phyloP scores from a whole-genome alignment of 53 echinoderm and acorn worm genomes.

The Zoroaster sp. region DNA sequence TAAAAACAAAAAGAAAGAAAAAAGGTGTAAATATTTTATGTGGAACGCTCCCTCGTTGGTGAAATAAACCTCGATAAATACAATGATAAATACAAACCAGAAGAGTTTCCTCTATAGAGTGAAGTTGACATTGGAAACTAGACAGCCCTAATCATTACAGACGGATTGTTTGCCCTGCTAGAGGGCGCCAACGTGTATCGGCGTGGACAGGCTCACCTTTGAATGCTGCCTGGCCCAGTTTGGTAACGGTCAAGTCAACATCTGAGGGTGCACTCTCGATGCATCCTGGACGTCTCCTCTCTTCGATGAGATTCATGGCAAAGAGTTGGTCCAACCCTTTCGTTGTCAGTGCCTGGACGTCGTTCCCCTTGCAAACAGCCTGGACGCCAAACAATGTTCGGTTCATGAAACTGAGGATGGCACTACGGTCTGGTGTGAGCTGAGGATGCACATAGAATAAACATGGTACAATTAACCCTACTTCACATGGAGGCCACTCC shows the following conservation, averaged over 20 bases:
- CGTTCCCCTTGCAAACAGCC: conserved; percentile 35
- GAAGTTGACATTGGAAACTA: no score
- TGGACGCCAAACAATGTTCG: conserved; percentile 85
- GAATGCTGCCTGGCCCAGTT: conserved; percentile 79
- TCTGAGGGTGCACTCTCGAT: not conserved
- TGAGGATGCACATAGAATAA: not conserved
- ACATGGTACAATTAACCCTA: no score
- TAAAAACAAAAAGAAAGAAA: no score
- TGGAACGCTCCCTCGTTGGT: no score
- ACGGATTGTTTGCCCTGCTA: no score
- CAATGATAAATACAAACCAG: no score
- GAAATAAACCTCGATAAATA: no score
- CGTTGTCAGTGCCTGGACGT: conserved; percentile 43
- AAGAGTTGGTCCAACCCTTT: conserved; percentile 68
- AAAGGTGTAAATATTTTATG: no score
- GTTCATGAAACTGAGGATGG: conserved; percentile 74
- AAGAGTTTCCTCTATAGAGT: no score
- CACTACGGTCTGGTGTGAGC: conserved; percentile 60
- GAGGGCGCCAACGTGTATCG: not conserved
- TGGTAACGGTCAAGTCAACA: conserved; percentile 60
- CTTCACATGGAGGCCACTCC: no score
- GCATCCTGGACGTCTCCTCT: not conserved
- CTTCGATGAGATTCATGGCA: conserved; percentile 62
- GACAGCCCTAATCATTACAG: no score
- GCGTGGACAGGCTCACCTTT: conserved; percentile 64